These are phyloP conservation scores for Tenthredo livida DNA, from an alignment of 2,888 invertebrate genomes.

Conservation along the genomic window DNA sequence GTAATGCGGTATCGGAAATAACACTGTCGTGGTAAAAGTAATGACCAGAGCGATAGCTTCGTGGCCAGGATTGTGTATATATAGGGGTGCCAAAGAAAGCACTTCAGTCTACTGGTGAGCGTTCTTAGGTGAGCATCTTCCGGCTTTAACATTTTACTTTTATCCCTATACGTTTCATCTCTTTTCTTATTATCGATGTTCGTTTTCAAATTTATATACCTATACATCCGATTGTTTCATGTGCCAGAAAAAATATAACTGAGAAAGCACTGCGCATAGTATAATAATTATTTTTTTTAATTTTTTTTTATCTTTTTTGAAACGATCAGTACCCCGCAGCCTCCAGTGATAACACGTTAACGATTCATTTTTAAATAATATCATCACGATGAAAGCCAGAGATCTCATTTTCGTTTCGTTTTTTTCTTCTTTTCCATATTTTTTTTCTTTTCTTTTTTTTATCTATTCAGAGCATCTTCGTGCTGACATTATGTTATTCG, in stretches of 20 bases:
- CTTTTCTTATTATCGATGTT: constrained; percentile 16
- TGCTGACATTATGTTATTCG: background rate
- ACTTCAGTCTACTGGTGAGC: constrained; percentile 74
- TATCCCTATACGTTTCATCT: constrained; percentile 24
- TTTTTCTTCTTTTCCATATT: background rate
- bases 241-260: too few species aligned
- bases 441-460: background rate
- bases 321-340: too few species aligned
- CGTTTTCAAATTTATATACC: constrained; percentile 2
- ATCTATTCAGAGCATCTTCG: background rate
- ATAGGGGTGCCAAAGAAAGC: constrained; percentile 72
- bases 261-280: too few species aligned
- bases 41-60: constrained; percentile 56
- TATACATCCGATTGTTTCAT: background rate
- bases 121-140: constrained; percentile 71
- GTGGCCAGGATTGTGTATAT: constrained; percentile 74
- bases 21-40: constrained; percentile 66
- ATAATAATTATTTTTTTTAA: too few species aligned
- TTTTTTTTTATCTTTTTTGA: too few species aligned
- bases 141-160: constrained; percentile 26
- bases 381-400: too few species aligned
- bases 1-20: constrained; percentile 64
- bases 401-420: too few species aligned
- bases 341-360: too few species aligned
- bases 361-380: too few species aligned